phyloP scores from a whole-genome alignment of 2,888 invertebrate species.

The Heliothis peltigera region DNA sequence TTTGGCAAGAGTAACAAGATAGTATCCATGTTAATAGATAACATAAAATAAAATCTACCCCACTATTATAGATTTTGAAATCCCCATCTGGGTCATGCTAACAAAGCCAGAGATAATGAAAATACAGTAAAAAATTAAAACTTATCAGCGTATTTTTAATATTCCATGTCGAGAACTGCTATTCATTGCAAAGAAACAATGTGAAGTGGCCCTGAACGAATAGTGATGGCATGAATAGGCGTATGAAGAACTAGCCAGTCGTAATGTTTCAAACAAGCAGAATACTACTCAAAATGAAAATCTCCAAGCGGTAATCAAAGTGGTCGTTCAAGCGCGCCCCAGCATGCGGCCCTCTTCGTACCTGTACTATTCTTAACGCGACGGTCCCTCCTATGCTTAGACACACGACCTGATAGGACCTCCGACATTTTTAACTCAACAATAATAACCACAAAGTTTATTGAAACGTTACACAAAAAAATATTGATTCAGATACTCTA shows the following conservation, averaged over 20 bases:
- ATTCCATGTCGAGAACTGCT: conserved; percentile 19
- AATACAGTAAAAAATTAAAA: conserved; percentile 15
- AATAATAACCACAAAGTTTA: conserved; percentile 60
- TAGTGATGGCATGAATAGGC: conserved; percentile 52
- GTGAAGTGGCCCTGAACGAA: conserved; percentile 41
- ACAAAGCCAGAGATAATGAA: conserved; percentile 25
- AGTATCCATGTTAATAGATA: conserved; percentile 12
- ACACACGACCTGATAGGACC: conserved; percentile 82
- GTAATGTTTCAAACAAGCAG: conserved; percentile 61
- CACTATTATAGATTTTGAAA: conserved; percentile 18
- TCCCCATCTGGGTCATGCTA: conserved; percentile 32
- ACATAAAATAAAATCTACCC: conserved; percentile 3
- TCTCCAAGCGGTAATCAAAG: conserved; percentile 77
- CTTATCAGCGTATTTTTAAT: conserved; percentile 5
- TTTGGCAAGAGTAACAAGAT: conserved; percentile 8
- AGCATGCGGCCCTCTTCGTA: conserved; percentile 78
- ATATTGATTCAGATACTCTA: conserved; percentile 72
- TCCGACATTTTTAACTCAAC: conserved; percentile 79
- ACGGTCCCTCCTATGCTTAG: conserved; percentile 80
- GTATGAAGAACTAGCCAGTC: conserved; percentile 58
- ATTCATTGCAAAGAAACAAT: conserved; percentile 24
- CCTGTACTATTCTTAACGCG: conserved; percentile 83
- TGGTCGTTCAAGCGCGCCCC: conserved; percentile 73
- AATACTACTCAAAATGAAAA: conserved; percentile 63
- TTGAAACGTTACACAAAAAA: conserved; percentile 62